These are phyloP conservation scores for Rattus rattus DNA, from an alignment of 2,113 vertebrate species.

Conservation along the genomic window DNA sequence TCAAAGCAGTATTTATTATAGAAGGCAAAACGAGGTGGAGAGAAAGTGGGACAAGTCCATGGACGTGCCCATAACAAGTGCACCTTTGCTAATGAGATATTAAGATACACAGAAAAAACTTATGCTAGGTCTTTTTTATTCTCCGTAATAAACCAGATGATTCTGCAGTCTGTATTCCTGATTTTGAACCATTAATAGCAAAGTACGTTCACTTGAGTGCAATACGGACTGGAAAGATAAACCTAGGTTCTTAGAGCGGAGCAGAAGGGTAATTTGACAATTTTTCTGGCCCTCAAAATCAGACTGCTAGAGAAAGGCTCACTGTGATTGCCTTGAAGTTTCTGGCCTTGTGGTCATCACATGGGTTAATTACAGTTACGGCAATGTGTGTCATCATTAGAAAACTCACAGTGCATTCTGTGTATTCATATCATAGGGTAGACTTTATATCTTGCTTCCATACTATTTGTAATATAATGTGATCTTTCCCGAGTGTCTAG, in stretches of 20 bases:
- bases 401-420: not conserved
- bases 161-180: not conserved
- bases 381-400: not conserved
- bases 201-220: conserved; percentile 6
- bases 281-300: not conserved
- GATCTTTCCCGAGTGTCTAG: not conserved
- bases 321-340: not conserved
- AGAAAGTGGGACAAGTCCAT: not conserved
- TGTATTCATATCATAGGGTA: not conserved
- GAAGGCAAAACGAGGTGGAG: not conserved
- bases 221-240: not conserved
- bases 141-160: not conserved
- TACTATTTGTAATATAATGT: not conserved
- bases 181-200: not conserved
- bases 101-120: conserved; percentile 9
- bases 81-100: not conserved
- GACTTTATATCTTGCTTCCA: no score
- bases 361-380: not conserved
- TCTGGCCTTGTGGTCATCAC: not conserved
- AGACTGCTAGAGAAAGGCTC: not conserved
- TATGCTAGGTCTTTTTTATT: conserved; percentile 4
- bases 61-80: not conserved
- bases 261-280: not conserved
- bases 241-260: not conserved
- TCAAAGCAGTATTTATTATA: not conserved